These are phyloP conservation scores for Lycia hirtaria DNA, from an alignment of 2,888 invertebrate genomes.

Conservation along the genomic window DNA sequence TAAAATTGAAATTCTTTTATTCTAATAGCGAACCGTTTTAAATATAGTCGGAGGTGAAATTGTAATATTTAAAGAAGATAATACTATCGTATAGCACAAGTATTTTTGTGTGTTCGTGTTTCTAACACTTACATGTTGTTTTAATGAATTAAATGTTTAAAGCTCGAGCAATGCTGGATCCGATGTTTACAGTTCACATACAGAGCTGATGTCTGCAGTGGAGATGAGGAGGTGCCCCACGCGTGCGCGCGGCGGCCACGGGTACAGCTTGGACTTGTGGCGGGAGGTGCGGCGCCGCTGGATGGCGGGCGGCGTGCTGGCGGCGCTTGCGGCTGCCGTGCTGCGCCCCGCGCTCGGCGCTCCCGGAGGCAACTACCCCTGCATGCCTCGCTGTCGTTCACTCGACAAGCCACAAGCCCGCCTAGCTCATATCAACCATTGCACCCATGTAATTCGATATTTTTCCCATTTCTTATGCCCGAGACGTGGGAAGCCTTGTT, in stretches of 20 bases:
- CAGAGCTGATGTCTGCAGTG: background rate
- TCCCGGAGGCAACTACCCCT: conserved; percentile 74
- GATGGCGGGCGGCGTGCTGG: conserved; percentile 67
- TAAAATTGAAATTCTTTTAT: too few relatives aligned
- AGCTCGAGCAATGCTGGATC: background rate
- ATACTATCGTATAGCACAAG: too few relatives aligned
- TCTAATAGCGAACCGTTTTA: too few relatives aligned
- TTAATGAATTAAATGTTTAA: background rate
- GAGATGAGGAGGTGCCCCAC: background rate
- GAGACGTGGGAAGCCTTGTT: too few relatives aligned
- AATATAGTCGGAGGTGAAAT: too few relatives aligned
- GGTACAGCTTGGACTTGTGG: conserved; percentile 61
- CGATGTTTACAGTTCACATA: background rate
- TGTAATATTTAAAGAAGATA: too few relatives aligned
- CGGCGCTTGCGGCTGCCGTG: conserved; percentile 62
- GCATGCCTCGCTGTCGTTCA: conserved; percentile 58
- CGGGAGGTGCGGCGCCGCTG: conserved; percentile 61
- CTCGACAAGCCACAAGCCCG: background rate
- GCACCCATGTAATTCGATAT: conserved; percentile 7
- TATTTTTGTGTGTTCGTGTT: too few relatives aligned
- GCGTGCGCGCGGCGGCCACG: conserved; percentile 24
- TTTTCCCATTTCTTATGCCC: background rate
- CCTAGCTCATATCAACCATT: conserved; percentile 7
- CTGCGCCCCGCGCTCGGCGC: conserved; percentile 67
- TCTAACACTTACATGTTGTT: too few relatives aligned